Conservation (phyloP, 2,797 vertebrate genomes). For the Acanthurus tractus region DNA sequence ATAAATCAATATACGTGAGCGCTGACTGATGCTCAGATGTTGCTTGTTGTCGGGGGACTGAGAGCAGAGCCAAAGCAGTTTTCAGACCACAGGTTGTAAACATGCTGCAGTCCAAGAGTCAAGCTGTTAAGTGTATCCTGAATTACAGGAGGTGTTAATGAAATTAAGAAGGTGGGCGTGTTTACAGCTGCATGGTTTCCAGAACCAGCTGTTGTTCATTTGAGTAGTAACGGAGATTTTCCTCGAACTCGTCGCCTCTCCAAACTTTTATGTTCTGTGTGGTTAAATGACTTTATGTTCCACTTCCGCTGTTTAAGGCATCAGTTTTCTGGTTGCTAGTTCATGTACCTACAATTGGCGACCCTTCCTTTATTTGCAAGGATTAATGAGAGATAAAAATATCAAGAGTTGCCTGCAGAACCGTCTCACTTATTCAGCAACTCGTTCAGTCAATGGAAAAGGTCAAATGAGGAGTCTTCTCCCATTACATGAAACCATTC, state of each 20-base stretch:
- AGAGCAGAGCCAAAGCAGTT: conserved; percentile 13
- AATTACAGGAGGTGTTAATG: conserved; percentile 71
- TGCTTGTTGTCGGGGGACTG: conserved; percentile 17
- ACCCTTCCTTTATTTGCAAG: conserved; percentile 8
- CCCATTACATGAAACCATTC: conserved; percentile 3
- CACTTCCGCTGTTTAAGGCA: conserved; percentile 28
- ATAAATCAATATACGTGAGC: conserved; percentile 28
- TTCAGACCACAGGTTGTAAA: conserved; percentile 59
- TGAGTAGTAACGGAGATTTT: conserved; percentile 33
- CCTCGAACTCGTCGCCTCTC: conserved; percentile 16
- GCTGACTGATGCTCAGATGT: conserved; percentile 37
- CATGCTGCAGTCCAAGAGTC: conserved; percentile 43
- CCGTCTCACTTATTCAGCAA: background rate
- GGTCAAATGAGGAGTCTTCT: conserved; percentile 45
- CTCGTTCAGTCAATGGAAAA: conserved; percentile 12
- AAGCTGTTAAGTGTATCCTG: conserved; percentile 60
- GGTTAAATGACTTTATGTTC: conserved; percentile 50
- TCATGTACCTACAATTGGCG: conserved; percentile 17
- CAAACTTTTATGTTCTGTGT: conserved; percentile 42
- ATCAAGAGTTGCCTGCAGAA: background rate
- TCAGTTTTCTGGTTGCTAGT: conserved; percentile 33
- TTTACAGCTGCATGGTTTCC: conserved; percentile 44
- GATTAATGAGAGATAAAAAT: conserved; percentile 34
- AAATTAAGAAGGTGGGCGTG: conserved; percentile 63
- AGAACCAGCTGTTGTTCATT: conserved; percentile 62